phyloP scores from a whole-genome alignment of 1,140 invertebrate genomes.

The Lasaia peninsularis region DNA sequence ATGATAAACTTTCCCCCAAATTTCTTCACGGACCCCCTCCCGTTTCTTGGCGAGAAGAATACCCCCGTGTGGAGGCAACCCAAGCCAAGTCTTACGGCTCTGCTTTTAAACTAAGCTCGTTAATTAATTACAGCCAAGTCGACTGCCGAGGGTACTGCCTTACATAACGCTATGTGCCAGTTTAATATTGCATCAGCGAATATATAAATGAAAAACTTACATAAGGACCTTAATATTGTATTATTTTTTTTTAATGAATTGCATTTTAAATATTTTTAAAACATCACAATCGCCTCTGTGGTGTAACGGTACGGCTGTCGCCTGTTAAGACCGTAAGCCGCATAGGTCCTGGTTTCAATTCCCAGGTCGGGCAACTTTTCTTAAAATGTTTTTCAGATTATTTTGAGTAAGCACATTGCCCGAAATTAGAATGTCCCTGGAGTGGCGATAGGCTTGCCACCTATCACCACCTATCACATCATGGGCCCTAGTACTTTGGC shows the following conservation, averaged over 20 bases:
- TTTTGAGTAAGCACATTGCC: too few relatives aligned
- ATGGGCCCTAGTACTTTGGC: too few relatives aligned
- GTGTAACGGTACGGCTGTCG: too few relatives aligned
- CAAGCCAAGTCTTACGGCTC: conserved; percentile 70
- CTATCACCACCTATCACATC: too few relatives aligned
- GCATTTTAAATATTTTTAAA: neutral
- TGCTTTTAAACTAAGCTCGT: conserved; percentile 77
- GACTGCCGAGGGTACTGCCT: conserved; percentile 62
- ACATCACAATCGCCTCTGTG: neutral
- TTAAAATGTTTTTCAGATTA: too few relatives aligned
- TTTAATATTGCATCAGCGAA: conserved; percentile 52
- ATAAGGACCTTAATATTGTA: neutral
- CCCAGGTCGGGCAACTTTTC: too few relatives aligned
- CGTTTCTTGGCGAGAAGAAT: conserved; percentile 51
- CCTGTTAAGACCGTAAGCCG: too few relatives aligned
- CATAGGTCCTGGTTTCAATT: too few relatives aligned
- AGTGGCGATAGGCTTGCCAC: too few relatives aligned
- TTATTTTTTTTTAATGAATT: conserved; percentile 7
- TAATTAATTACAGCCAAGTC: conserved; percentile 76
- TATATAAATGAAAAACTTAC: conserved; percentile 13
- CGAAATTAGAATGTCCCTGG: too few relatives aligned
- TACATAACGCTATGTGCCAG: conserved; percentile 69
- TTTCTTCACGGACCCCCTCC: conserved; percentile 61
- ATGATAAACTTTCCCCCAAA: conserved; percentile 77
- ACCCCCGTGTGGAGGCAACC: conserved; percentile 39